A percentile compares a stretch with the other conserved stretches of the same genome.
These are phyloP conservation scores for Himalopsyche kuldschensis DNA, from an alignment of 2,888 invertebrate species.

Conservation along the genomic window DNA sequence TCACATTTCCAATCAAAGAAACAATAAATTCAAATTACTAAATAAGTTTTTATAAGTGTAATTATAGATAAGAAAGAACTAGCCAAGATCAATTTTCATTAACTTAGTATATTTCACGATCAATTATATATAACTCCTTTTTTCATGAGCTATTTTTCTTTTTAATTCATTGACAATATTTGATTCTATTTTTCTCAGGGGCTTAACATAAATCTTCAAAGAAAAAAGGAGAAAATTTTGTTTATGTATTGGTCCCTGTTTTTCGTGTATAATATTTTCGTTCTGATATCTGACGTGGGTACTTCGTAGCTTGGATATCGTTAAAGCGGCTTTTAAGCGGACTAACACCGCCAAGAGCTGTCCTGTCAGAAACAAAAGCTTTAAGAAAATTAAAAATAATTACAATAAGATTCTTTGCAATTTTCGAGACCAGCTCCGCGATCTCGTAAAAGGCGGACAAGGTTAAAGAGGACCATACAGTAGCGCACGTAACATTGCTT, in stretches of 20 bases:
- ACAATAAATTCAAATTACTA: too few relatives aligned
- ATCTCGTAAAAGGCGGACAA: not conserved
- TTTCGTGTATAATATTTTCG: not conserved
- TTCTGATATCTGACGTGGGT: not conserved
- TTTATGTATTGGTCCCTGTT: not conserved
- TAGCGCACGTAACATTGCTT: not conserved
- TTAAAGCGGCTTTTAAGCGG: not conserved
- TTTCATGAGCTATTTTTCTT: not conserved
- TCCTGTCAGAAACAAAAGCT: conserved; percentile 36
- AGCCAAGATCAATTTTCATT: too few relatives aligned
- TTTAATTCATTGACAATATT: not conserved
- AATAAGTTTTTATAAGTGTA: too few relatives aligned
- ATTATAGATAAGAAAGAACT: too few relatives aligned
- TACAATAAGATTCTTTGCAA: conserved; percentile 28
- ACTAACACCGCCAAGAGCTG: not conserved
- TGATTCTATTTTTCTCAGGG: not conserved
- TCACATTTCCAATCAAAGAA: too few relatives aligned
- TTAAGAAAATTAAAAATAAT: conserved; percentile 38
- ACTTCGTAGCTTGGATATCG: not conserved
- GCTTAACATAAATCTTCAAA: not conserved
- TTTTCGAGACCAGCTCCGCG: not conserved
- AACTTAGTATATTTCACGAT: too few relatives aligned
- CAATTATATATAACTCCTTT: too few relatives aligned
- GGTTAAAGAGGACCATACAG: not conserved
- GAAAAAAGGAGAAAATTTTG: not conserved